Conservation (phyloP, 2,113 vertebrate species). For the Egretta garzetta region DNA sequence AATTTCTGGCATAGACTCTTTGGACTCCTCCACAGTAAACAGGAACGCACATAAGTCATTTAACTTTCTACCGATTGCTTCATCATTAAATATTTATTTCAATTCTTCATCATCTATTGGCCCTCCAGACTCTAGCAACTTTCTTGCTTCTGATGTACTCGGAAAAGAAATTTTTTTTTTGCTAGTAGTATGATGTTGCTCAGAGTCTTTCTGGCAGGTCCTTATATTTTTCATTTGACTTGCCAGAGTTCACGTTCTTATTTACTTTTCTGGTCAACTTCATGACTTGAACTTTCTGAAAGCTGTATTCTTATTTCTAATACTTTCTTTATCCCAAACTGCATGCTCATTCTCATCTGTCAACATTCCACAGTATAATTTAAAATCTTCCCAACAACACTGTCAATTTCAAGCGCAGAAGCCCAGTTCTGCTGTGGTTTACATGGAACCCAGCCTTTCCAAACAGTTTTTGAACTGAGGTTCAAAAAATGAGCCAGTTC, state of each 20-base stretch:
- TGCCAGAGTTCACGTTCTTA: background rate
- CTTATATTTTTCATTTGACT: constrained; percentile 3
- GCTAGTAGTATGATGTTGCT: background rate
- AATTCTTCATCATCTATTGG: background rate
- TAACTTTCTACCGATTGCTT: background rate
- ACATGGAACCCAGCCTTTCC: constrained; percentile 46
- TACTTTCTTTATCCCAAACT: constrained; percentile 26
- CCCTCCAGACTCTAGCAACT: background rate
- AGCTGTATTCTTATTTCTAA: constrained; percentile 26
- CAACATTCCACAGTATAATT: constrained; percentile 44
- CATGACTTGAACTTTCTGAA: constrained; percentile 29
- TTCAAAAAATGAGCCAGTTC: constrained; percentile 5
- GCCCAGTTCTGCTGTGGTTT: constrained; percentile 30
- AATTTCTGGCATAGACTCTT: background rate
- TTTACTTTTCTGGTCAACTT: constrained; percentile 35
- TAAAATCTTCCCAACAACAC: constrained; percentile 31
- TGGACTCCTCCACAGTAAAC: background rate
- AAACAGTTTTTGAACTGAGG: constrained; percentile 11
- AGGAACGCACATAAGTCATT: background rate
- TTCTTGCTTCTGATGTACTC: background rate
- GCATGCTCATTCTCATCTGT: constrained; percentile 46
- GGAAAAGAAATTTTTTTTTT: background rate
- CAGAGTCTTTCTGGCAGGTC: background rate
- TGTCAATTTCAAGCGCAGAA: background rate
- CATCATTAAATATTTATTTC: background rate